Evolutionary conservation across 2,797 vertebrate species (phyloP), one percentile per base, ranked within the genome.

Genomic region (Chelmon rostratus): DNA sequence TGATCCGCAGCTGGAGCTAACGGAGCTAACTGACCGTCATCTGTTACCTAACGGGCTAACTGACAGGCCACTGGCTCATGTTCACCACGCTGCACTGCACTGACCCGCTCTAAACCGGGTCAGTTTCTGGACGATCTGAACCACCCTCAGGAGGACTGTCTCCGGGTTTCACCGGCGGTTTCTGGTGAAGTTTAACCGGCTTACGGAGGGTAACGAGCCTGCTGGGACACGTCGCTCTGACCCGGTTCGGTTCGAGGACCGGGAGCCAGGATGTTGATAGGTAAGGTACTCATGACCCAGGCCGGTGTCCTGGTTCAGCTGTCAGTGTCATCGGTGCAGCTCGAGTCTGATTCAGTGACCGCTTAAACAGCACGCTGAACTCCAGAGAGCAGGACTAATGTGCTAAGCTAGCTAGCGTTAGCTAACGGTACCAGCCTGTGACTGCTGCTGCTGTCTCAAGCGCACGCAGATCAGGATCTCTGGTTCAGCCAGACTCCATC

Each of bases 211-310:
- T 68, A 42, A 67, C 1, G 52, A 44, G 9, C 35, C 67, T 21
- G 37, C 53, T 9, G 35, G 37, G 50, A 73, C 6, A 77, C 25
- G 57, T 67, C 62, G 21, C n/a, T 35, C 18, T 23, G 80, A 63
- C 61, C 80, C 78, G 83, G 79, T 37, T 82, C 67, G 61, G 78
- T 64, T 31, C 7, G 68, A 61, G 80, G 50, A 68, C 59, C 50
- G 70, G 73, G 31, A 75, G 25, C 65, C 86, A 77, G 61, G 31
- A 93, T 93, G 92, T 56, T 93, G 63, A 93, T 93, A 89, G 91
- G 92, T 92, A 88, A 88, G 5, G 54, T 77, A 42, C 23, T 9
- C n/a, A 5, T 21, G 49, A 76, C 5, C 56, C 46, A 37, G 64
- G 1, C 52, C 64, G 6, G 42, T 57, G 63, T 50, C 53, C 38